phyloP scores from a whole-genome alignment of 2,797 vertebrate species.

The Ptychobarbus kaznakovi region DNA sequence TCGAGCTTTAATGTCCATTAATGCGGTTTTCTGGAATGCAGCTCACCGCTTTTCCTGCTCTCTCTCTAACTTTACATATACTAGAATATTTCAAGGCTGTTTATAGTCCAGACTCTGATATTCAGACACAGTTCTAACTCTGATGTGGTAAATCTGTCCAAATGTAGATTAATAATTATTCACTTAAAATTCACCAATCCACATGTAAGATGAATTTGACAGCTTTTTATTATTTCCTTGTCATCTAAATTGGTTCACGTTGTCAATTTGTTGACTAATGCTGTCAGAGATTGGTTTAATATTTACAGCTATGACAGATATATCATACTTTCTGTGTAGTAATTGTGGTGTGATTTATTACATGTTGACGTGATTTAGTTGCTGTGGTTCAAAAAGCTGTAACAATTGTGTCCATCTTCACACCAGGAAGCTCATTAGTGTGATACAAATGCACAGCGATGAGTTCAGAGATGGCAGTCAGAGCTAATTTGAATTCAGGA shows the following conservation, averaged over 20 bases:
- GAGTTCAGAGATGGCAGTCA: neutral
- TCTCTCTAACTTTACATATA: neutral
- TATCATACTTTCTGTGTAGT: neutral
- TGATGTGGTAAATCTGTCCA: neutral
- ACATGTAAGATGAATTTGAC: neutral
- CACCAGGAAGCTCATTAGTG: constrained; percentile 19
- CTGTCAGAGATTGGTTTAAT: neutral
- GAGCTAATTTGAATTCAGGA: constrained; percentile 21
- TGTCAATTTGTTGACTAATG: neutral
- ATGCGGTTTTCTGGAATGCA: constrained; percentile 31
- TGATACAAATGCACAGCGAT: neutral
- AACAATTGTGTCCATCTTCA: neutral
- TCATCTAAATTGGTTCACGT: neutral
- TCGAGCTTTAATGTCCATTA: constrained; percentile 49
- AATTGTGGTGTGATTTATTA: neutral
- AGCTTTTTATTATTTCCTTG: neutral
- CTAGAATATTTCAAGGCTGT: neutral
- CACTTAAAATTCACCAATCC: neutral
- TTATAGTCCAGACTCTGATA: neutral
- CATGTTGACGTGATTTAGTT: neutral
- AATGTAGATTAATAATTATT: neutral
- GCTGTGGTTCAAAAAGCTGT: neutral
- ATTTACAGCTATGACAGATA: neutral
- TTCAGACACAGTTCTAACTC: neutral
- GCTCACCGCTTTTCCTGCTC: neutral